These are phyloP conservation scores for Nemopilema nomurai DNA, from an alignment of 30 jellyfish, hydroid and myxozoan species.

Conservation along the genomic window DNA sequence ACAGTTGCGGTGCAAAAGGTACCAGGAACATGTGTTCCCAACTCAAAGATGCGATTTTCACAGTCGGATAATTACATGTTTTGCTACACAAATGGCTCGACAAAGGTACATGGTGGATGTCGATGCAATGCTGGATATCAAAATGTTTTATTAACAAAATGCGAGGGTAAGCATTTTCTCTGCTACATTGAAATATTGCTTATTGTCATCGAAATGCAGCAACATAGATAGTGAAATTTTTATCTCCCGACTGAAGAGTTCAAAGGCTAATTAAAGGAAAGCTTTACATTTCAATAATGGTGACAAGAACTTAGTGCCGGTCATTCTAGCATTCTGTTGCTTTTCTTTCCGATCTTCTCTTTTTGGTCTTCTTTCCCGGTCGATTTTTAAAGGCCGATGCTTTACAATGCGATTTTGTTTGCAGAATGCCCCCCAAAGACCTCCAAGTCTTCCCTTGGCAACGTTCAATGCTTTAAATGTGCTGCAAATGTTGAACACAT, in stretches of 20 bases:
- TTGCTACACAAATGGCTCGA: constrained; percentile 73
- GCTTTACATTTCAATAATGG: too few relatives aligned
- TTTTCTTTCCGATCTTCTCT: too few relatives aligned
- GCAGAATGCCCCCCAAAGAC: constrained; percentile 44
- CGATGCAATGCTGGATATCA: constrained; percentile 66
- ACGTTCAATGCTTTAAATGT: constrained; percentile 67
- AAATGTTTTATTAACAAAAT: neutral
- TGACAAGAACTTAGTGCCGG: too few relatives aligned
- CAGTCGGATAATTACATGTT: constrained; percentile 14
- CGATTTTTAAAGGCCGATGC: too few relatives aligned
- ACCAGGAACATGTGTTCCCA: constrained; percentile 49
- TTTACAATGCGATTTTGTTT: neutral
- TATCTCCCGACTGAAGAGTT: too few relatives aligned
- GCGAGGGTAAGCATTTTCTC: neutral
- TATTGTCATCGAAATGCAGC: too few relatives aligned
- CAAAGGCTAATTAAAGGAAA: too few relatives aligned
- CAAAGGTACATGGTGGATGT: constrained; percentile 62
- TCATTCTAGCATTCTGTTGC: too few relatives aligned
- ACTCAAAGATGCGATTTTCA: constrained; percentile 18
- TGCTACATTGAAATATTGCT: too few relatives aligned
- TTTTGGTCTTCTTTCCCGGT: too few relatives aligned
- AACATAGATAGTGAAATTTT: too few relatives aligned
- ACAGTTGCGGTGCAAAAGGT: neutral
- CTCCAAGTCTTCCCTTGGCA: constrained; percentile 58
- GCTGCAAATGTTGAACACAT: constrained; percentile 36